phyloP scores from a whole-genome alignment of 2,888 invertebrate species.

The Anthophora plumipes region DNA sequence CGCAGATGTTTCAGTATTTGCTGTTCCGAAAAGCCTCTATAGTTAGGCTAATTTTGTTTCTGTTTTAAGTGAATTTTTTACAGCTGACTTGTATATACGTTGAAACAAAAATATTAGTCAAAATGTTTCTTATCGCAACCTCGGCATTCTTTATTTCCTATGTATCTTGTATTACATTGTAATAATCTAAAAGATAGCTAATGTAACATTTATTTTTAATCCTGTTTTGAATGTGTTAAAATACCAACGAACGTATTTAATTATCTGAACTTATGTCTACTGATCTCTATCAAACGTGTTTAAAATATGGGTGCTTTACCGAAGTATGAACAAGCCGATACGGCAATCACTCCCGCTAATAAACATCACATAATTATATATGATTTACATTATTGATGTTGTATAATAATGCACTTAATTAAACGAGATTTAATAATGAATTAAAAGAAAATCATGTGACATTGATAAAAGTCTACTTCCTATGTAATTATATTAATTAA shows the following conservation, averaged over 20 bases:
- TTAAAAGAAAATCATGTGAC: neutral
- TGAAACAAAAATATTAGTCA: neutral
- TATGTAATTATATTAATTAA: neutral
- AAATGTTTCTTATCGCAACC: constrained; percentile 1
- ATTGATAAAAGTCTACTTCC: neutral
- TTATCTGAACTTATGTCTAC: neutral
- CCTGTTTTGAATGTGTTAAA: neutral
- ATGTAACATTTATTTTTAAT: neutral
- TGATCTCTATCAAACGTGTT: neutral
- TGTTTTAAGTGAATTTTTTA: neutral
- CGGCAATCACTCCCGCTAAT: neutral
- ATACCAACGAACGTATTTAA: neutral
- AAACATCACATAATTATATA: neutral
- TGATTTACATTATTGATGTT: neutral
- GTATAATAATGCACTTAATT: constrained; percentile 14
- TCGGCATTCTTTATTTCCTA: neutral
- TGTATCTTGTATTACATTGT: neutral
- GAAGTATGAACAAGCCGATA: neutral
- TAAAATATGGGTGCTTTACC: neutral
- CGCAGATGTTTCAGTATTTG: constrained; percentile 7
- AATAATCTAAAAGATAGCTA: neutral
- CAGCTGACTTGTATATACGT: neutral
- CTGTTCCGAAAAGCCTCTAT: neutral
- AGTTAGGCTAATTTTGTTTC: neutral
- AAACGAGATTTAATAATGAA: neutral